Percentiles rank a stretch among this genome's conserved stretches.
phyloP scores from a whole-genome alignment of 2,113 vertebrate genomes.

The Sclerurus mexicanus region DNA sequence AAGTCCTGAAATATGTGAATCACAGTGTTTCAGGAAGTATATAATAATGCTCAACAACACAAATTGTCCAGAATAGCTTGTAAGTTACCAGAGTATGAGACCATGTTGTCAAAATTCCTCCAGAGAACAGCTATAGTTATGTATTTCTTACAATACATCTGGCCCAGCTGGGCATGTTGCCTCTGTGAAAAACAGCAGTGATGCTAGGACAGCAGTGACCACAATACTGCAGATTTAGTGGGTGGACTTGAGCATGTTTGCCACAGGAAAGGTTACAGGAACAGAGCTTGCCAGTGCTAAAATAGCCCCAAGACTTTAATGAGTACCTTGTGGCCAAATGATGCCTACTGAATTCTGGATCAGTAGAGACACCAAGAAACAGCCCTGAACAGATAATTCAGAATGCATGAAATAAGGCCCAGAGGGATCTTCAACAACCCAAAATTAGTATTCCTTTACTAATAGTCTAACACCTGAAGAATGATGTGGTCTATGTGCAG shows the following conservation, averaged over 20 bases:
- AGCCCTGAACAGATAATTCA: background rate
- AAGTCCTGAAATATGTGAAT: background rate
- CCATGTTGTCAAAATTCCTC: background rate
- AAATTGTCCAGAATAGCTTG: background rate
- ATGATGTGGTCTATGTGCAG: background rate
- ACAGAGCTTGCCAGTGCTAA: background rate
- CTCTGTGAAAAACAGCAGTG: background rate
- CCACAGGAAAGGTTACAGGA: background rate
- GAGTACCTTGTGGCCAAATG: background rate
- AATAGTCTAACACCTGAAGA: background rate
- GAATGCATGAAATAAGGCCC: background rate
- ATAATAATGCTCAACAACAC: background rate
- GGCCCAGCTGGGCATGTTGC: background rate
- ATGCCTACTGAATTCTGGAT: background rate
- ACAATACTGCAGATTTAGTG: background rate
- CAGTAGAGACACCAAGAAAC: background rate
- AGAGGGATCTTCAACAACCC: background rate
- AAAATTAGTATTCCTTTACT: background rate
- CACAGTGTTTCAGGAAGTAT: background rate
- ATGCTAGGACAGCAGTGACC: background rate
- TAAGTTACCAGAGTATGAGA: background rate
- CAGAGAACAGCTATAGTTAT: background rate
- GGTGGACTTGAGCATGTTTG: background rate
- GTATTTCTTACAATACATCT: background rate
- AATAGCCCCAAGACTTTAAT: background rate